Conservation (phyloP, 1,140 invertebrate genomes). For the Lamellibrachia luymesi region DNA sequence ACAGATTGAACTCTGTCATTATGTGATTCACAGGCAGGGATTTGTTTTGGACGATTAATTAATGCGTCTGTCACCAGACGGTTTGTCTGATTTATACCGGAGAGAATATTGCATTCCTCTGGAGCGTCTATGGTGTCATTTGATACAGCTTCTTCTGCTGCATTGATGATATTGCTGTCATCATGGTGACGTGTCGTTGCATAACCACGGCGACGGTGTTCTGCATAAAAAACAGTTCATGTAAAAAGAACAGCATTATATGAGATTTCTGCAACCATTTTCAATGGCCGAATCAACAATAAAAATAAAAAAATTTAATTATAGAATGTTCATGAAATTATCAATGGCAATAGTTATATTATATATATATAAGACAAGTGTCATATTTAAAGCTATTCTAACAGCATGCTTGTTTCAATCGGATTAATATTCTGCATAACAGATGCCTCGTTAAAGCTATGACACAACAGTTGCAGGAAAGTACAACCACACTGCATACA, state of each 20-base stretch:
- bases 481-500: too few species aligned
- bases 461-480: too few species aligned
- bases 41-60: not conserved
- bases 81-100: not conserved
- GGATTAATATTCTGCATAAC: too few species aligned
- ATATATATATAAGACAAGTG: too few species aligned
- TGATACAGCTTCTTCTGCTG: not conserved
- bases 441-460: too few species aligned
- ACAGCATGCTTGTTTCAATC: too few species aligned
- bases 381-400: too few species aligned
- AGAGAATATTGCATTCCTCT: not conserved
- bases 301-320: too few species aligned
- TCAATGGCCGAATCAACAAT: not conserved
- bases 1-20: not conserved
- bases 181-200: not conserved
- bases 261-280: not conserved
- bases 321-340: too few species aligned
- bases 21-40: not conserved
- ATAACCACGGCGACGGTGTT: not conserved
- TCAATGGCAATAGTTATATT: too few species aligned
- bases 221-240: not conserved
- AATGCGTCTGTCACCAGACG: not conserved
- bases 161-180: not conserved
- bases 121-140: not conserved
- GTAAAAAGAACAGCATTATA: not conserved